Conservation (phyloP, 1,140 invertebrate genomes). For the Phenacoccus solenopsis region DNA sequence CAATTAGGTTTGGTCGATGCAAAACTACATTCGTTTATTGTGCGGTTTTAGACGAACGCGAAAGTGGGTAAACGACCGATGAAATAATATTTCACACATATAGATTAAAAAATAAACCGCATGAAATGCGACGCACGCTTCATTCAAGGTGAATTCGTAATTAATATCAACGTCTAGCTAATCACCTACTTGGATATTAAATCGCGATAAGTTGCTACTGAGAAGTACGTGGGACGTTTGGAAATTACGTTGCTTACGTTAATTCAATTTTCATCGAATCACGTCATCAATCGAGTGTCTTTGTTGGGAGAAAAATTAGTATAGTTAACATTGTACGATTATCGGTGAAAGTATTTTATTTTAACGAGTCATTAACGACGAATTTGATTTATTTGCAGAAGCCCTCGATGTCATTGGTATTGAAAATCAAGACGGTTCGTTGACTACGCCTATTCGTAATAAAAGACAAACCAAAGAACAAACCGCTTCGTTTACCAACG, state of each 20-base stretch:
- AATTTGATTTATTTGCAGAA: constrained; percentile 7
- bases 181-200: too few species aligned
- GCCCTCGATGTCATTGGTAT: constrained; percentile 18
- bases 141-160: background rate
- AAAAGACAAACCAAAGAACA: constrained; percentile 24
- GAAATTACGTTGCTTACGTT: too few species aligned
- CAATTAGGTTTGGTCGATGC: background rate
- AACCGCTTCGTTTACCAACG: constrained; percentile 42
- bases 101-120: background rate
- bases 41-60: background rate
- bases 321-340: too few species aligned
- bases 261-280: too few species aligned
- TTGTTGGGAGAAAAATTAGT: too few species aligned
- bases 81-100: background rate
- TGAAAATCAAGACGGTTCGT: constrained; percentile 10
- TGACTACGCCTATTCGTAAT: background rate
- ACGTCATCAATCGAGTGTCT: too few species aligned
- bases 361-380: background rate
- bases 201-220: too few species aligned
- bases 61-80: constrained; percentile 1
- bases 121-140: background rate
- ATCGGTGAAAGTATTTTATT: too few species aligned
- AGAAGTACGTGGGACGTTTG: too few species aligned
- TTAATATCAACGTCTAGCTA: background rate
- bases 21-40: constrained; percentile 2